Evolutionary conservation across 2,888 invertebrate species (phyloP).

Genomic region (Acanthoscelides obtectus): DNA sequence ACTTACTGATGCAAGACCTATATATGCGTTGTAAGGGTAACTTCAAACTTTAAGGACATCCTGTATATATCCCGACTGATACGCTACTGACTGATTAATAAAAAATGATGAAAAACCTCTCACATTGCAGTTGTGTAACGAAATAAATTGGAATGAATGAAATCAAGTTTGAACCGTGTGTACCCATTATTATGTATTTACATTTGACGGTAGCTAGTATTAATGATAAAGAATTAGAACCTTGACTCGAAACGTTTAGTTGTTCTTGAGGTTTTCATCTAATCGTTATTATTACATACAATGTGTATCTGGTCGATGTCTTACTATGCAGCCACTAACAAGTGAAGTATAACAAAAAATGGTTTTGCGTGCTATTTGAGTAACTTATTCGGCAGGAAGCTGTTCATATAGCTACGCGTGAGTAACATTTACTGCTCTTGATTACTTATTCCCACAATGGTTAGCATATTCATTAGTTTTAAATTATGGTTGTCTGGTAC

Average conservation of each 20-base stretch:
- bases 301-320: background rate
- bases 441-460: no score
- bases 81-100: background rate
- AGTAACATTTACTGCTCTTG: background rate
- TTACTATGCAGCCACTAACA: background rate
- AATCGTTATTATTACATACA: background rate
- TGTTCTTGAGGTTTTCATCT: background rate
- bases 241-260: background rate
- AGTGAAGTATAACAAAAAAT: background rate
- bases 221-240: background rate
- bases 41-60: no score
- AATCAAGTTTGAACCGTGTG: background rate
- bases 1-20: no score
- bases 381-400: background rate
- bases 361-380: background rate
- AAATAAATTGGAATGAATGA: constrained; percentile 1
- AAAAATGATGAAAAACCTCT: background rate
- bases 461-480: no score
- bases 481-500: no score
- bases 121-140: background rate
- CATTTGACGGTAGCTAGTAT: background rate
- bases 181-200: background rate
- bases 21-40: no score
- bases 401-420: background rate
- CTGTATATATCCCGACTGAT: no score